Base-by-base conservation (phyloP, 2,113 vertebrate species). In the Corythoichthys haematopterus region DNA sequence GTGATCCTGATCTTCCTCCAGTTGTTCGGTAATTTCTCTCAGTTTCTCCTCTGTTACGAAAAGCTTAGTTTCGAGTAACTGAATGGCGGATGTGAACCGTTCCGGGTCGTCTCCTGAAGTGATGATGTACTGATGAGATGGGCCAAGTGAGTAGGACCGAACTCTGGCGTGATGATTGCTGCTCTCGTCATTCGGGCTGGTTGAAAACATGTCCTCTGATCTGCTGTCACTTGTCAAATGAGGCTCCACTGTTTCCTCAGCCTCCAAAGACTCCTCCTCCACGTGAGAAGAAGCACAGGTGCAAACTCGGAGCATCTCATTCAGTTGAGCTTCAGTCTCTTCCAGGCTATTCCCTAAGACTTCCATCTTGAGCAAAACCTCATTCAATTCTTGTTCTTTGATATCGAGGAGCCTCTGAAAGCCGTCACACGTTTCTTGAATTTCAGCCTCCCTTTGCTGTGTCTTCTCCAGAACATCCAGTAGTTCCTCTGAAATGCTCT, bases 11-110 rank as follows among this genome's bases (percentile, higher is more conserved):
- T 94, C 92, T 63, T 93, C 93, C 79, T 94, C 93, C 1, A 98
- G 90, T 59, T 89, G 91, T 68, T 94, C 80, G 0, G 93, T 96
- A 38, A 96, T 93, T 0, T 94, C 93, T 75, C 92, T 92, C 15
- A 98, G 92, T 68, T 95, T 97, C 36, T 95, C 94, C 78, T 98
- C 96, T 0, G 94, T 97, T 64, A 93, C 83, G 0, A 92, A 94
- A 36, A 98, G 92, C 69, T 98, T 98, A 28, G 88, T 94, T 87
- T 98, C 95, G 65, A 98, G 87, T 2, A 92, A 90, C 71, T 94
- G 93, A 75, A 98, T 97, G 68, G 94, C 91, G 8, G 94, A 94
- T 63, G 96, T 89, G 16, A 94, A 94, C 20, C 83, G 91, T 28
- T 95, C 93, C 0, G 93, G 80, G 58, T 95, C 93, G 0, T 89